Evolutionary conservation across 2,888 invertebrate species (phyloP).

Genomic region (Shargacucullia verbasci): DNA sequence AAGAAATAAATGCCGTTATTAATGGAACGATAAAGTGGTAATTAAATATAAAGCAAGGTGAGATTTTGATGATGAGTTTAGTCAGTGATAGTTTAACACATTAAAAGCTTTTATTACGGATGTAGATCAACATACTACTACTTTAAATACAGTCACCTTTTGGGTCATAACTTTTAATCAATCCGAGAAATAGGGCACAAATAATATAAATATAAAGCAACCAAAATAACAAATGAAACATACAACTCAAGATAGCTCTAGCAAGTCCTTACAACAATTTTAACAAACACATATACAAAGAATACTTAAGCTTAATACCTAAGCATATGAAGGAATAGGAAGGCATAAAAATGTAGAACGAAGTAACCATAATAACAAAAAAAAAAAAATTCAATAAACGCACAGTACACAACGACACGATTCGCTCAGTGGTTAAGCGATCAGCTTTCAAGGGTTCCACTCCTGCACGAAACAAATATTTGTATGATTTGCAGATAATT

Average conservation of each 20-base stretch:
- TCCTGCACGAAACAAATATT: no score
- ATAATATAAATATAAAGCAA: no score
- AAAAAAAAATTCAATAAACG: background rate
- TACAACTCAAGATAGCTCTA: no score
- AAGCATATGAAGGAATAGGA: no score
- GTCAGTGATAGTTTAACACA: constrained; percentile 20
- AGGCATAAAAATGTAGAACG: no score
- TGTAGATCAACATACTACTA: constrained; percentile 3
- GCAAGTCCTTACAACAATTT: no score
- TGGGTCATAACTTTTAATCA: background rate
- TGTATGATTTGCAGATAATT: no score
- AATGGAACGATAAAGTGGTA: constrained; percentile 14
- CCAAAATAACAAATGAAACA: no score
- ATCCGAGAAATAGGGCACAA: no score
- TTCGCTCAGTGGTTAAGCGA: no score
- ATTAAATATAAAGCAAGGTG: constrained; percentile 24
- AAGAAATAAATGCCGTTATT: constrained; percentile 56
- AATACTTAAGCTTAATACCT: no score
- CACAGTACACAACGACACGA: constrained; percentile 17
- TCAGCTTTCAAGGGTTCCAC: no score
- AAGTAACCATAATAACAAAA: background rate
- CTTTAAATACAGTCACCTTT: background rate
- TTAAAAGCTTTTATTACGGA: constrained; percentile 30
- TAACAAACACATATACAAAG: background rate
- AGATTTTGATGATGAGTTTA: constrained; percentile 9